Base-by-base conservation (phyloP, 2,888 invertebrate species). In the Melanargia galathea region DNA sequence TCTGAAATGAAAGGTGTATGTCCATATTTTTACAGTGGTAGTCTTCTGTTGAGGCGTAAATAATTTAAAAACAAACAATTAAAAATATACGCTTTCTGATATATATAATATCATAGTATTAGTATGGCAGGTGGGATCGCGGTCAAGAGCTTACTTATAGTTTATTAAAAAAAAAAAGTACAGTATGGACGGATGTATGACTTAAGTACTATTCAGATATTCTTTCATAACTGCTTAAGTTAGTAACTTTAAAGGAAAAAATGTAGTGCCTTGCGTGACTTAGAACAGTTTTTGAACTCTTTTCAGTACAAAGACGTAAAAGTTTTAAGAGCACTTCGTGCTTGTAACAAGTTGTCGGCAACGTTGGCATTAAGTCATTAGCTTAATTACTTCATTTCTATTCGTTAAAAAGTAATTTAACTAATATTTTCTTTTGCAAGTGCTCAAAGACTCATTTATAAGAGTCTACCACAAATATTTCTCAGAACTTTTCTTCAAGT, bases 341-440 rank as follows among this genome's bases (percentile, higher is more conserved):
- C 30, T 64, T 64, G 67, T 64, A 62, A 64, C 64, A 60, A 60
- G 52, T 67, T 60, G 64, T 62, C 59, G 59, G 56, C 52, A 48
- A 48, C 48, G 57, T 18, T 45, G 40, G 60, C 59, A 67, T 67
- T 67, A 65, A 67, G 67, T 67, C 60, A 67, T 67, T 67, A 65
- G 49, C 43, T 57, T 65, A 63, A 67, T 62, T 63, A 63, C 65
- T 62, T 63, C 57, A 58, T 65, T 67, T 60, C 60, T 58, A 60
- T 60, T 60, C 60, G 60, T 65, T 60, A 63, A 52, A 65, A 60
- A 57, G 57, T 57, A 58, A 60, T 63, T 63, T 60, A 60, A 67
- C 56, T 45, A 63, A 65, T 63, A 65, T 67, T 67, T 64, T 57
- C 62, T 62, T 64, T 60, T 20, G 40, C 38, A 48, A 60, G 60